These are phyloP conservation scores for Vulpes vulpes DNA, from an alignment of 2,113 vertebrate species.

Conservation along the genomic window DNA sequence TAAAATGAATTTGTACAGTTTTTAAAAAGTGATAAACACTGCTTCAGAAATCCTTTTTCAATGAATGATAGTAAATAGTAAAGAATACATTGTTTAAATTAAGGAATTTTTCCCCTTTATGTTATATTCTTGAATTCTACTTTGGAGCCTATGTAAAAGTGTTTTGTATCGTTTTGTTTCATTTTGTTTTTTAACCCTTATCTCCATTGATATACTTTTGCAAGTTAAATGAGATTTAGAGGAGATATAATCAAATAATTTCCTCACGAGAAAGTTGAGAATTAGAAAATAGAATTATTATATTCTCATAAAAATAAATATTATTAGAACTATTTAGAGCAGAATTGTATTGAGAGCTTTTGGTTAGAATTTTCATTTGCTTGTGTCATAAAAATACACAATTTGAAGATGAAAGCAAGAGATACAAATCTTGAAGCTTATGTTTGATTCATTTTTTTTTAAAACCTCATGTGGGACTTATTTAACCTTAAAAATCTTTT, in stretches of 20 bases:
- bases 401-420: constrained; percentile 22
- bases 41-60: constrained; percentile 12
- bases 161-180: neutral
- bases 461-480: constrained; percentile 26
- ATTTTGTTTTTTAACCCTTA: constrained; percentile 23
- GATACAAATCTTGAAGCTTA: constrained; percentile 54
- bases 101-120: constrained; percentile 5
- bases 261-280: constrained; percentile 11
- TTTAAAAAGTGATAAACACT: constrained; percentile 33
- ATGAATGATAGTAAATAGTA: constrained; percentile 7
- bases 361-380: constrained; percentile 41
- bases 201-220: neutral
- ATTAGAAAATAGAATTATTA: constrained; percentile 23
- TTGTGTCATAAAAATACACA: constrained; percentile 24
- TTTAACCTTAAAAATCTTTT: constrained; percentile 64
- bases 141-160: constrained; percentile 1
- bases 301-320: constrained; percentile 49
- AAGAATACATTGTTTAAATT: constrained; percentile 26
- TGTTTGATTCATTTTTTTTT: constrained; percentile 49
- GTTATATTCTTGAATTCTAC: neutral
- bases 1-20: constrained; percentile 28
- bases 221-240: constrained; percentile 48
- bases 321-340: constrained; percentile 18
- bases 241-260: constrained; percentile 42
- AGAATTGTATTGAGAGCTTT: neutral